Evolutionary conservation across 1,140 invertebrate genomes (phyloP), one percentile per base, ranked within the genome.

Genomic region (Euwallacea fornicatus): DNA sequence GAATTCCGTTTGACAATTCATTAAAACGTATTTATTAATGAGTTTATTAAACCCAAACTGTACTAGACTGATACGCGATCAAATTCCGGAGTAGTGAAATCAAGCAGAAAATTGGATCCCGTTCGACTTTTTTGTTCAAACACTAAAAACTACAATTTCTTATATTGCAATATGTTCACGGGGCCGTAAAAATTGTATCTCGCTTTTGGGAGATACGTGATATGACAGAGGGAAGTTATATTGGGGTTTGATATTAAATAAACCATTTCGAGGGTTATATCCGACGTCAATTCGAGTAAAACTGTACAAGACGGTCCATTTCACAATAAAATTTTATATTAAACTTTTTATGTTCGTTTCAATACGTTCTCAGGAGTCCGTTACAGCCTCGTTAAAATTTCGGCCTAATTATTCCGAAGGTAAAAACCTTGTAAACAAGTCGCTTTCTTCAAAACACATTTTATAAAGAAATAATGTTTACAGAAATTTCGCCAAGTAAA

Each of bases 261-360:
- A 71, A 71, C 69, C 69, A 71, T 71, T 71, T 53, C 10, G 69
- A 66, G 46, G 69, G 62, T 60, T 71, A 71, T 71, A 66, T 71
- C 56, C 55, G 53, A 66, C 55, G 67, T 69, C 67, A 69, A 69
- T 62, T 69, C 67, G 44, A 62, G 54, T 54, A 62, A 55, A 64
- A 70, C 69, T 58, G 54, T 55, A 61, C 62, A 66, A 66, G 69
- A 71, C 21, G 69, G 69, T 50, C 62, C 69, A 71, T 71, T 71
- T 66, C 69, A 71, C 69, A 71, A 71, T 71, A 66, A 66, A 71
- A 71, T 71, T 71, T 71, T 58, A 71, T 71, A 71, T 71, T 64
- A 59, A 66, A 60, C 44, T 47, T 65, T 59, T 59, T 42, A 15
- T 6, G 8, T 44, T 11, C 16, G 56, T 33, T 33, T 33, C 21